Percentiles rank a stretch among this genome's conserved stretches.
These are phyloP conservation scores for Strongylocentrotus purpuratus DNA, from an alignment of 35 echinoderm and acorn worm genomes.

Conservation along the genomic window DNA sequence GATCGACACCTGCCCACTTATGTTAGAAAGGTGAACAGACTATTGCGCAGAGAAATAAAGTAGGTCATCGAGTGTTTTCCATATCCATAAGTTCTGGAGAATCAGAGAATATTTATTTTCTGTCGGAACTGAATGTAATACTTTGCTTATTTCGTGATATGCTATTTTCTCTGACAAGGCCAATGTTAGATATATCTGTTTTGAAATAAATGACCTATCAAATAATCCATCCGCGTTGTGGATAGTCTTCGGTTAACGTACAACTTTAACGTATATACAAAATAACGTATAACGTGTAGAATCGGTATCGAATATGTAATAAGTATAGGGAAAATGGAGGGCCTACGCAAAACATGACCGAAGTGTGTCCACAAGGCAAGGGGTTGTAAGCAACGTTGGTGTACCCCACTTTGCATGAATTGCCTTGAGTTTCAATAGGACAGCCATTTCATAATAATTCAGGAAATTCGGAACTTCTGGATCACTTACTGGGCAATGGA, in stretches of 20 bases:
- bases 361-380: not conserved
- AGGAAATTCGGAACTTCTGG: not conserved
- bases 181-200: not conserved
- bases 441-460: not conserved
- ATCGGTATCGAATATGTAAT: not conserved
- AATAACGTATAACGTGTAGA: not conserved
- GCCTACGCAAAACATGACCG: not conserved
- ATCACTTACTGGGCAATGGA: not conserved
- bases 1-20: not conserved
- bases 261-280: not conserved
- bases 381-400: slow-evolving; percentile 7
- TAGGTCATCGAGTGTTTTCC: not conserved
- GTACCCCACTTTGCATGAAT: not conserved
- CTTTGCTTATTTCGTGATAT: not conserved
- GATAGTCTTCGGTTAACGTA: not conserved
- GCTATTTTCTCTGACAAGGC: not conserved
- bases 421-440: not conserved
- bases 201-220: not conserved
- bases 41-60: not conserved
- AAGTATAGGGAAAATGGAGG: not conserved
- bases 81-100: not conserved
- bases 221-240: not conserved
- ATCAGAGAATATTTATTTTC: not conserved
- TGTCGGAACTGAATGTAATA: not conserved
- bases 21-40: not conserved